phyloP scores from a whole-genome alignment of 2,888 invertebrate genomes.

The Caenorhabditis doughertyi region DNA sequence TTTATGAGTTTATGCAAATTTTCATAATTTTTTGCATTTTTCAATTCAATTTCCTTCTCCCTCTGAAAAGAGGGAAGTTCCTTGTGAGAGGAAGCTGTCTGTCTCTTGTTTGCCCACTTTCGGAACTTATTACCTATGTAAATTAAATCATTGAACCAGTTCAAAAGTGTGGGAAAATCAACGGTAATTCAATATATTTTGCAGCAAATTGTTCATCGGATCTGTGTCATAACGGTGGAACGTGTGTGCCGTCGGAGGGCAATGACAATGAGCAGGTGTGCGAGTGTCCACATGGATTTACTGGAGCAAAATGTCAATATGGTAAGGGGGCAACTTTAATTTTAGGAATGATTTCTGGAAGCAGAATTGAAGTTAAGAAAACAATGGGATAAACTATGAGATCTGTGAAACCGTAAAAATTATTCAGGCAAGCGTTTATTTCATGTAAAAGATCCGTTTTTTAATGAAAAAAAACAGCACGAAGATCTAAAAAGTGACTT shows the following conservation, averaged over 20 bases:
- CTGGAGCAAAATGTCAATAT: slow-evolving; percentile 84
- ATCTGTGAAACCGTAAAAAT: too few species aligned
- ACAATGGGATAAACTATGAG: too few species aligned
- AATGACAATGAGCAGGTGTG: slow-evolving; percentile 83
- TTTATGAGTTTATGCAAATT: background rate
- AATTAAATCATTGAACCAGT: background rate
- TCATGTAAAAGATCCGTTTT: too few species aligned
- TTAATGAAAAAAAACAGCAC: too few species aligned
- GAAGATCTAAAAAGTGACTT: too few species aligned
- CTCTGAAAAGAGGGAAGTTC: too few species aligned
- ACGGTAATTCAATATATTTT: slow-evolving; percentile 63
- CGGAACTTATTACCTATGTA: background rate
- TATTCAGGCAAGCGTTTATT: too few species aligned
- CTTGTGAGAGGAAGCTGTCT: too few species aligned
- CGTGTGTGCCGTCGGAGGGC: slow-evolving; percentile 80
- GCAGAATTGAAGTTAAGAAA: too few species aligned
- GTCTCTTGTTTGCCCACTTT: background rate
- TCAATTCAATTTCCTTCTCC: too few species aligned
- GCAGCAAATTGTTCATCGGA: slow-evolving; percentile 84
- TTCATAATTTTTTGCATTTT: too few species aligned
- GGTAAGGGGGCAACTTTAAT: slow-evolving; percentile 80
- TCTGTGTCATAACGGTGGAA: slow-evolving; percentile 84
- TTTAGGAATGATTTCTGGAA: background rate
- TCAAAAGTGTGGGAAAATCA: background rate
- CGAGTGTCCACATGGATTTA: slow-evolving; percentile 84